Conservation (phyloP, 2,888 invertebrate genomes). For the Epinotia demarniana region DNA sequence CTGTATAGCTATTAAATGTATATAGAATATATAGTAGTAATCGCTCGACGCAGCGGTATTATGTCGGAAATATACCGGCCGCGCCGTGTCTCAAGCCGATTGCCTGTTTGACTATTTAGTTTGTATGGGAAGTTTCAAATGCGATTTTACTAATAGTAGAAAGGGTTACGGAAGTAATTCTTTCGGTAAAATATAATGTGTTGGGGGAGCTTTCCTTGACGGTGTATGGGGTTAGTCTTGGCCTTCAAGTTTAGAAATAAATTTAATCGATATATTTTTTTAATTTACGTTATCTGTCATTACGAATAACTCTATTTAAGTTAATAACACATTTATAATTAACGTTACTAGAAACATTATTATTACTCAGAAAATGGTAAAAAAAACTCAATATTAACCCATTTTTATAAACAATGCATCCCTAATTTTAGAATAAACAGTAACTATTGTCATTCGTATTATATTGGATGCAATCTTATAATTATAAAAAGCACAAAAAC, state of each 20-base stretch:
- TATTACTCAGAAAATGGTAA: background rate
- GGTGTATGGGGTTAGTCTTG: conserved; percentile 69
- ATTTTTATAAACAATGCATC: background rate
- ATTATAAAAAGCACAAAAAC: background rate
- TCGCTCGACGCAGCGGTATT: conserved; percentile 86
- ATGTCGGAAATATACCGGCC: conserved; percentile 85
- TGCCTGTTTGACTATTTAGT: conserved; percentile 80
- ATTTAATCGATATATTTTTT: conserved; percentile 45
- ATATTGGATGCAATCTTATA: background rate
- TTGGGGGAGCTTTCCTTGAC: conserved; percentile 75
- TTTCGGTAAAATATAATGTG: conserved; percentile 78
- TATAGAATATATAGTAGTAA: conserved; percentile 86
- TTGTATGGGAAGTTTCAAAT: conserved; percentile 82
- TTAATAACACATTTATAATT: background rate
- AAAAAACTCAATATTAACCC: background rate
- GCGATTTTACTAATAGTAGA: conserved; percentile 76
- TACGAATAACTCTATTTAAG: background rate
- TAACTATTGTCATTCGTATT: background rate
- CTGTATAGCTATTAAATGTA: conserved; percentile 86
- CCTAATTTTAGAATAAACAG: background rate
- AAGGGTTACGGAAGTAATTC: conserved; percentile 72
- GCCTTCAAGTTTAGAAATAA: conserved; percentile 60
- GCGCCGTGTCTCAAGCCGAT: conserved; percentile 81
- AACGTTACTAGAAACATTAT: background rate
- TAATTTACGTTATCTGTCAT: background rate